Evolutionary conservation across 2,797 vertebrate species (phyloP).

Genomic region (Cynopterus sphinx): DNA sequence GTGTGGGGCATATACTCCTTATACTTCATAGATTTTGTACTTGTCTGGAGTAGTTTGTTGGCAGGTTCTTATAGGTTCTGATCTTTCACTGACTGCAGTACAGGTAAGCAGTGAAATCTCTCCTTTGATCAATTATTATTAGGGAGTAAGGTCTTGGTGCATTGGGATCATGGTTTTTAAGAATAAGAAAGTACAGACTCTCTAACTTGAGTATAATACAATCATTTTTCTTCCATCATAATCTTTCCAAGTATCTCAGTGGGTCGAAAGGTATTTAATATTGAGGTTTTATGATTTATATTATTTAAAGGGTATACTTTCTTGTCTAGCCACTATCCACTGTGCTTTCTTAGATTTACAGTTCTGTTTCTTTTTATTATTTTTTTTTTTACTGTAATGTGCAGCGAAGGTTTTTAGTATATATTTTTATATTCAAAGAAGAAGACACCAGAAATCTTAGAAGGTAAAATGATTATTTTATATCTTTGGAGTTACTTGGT

Average conservation of each 20-base stretch:
- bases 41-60: constrained; percentile 60
- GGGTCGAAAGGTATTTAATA: background rate
- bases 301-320: background rate
- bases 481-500: constrained; percentile 1
- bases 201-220: constrained; percentile 3
- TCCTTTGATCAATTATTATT: constrained; percentile 61
- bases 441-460: constrained; percentile 5
- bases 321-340: background rate
- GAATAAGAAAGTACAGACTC: constrained; percentile 44
- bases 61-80: constrained; percentile 48
- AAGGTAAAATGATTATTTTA: constrained; percentile 41
- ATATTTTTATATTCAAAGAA: constrained; percentile 43
- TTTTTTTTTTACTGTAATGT: constrained; percentile 31
- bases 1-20: constrained; percentile 21
- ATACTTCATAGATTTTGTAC: constrained; percentile 39
- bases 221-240: constrained; percentile 34
- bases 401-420: background rate
- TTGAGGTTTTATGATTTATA: constrained; percentile 12
- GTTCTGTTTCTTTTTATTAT: background rate
- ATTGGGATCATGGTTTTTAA: constrained; percentile 36
- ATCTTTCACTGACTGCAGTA: constrained; percentile 54
- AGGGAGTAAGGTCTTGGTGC: constrained; percentile 42
- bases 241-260: constrained; percentile 2
- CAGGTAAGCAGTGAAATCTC: constrained; percentile 15
- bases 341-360: background rate